These are phyloP conservation scores for Trichonephila inaurata DNA, from an alignment of 1,140 invertebrate species.

Conservation along the genomic window DNA sequence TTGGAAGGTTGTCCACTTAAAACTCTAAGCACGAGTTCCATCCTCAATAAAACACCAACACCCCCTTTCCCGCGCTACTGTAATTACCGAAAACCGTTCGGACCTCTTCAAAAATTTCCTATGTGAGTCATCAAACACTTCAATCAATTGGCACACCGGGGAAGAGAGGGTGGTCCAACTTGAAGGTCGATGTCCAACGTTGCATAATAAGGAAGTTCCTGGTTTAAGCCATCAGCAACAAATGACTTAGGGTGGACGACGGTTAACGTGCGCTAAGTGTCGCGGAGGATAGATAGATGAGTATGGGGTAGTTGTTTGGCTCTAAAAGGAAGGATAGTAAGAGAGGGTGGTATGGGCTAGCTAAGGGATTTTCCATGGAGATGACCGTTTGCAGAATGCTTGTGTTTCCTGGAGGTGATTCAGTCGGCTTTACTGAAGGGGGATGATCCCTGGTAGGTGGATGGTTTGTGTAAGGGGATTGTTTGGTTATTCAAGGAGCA, in stretches of 20 bases:
- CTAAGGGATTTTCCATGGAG: neutral
- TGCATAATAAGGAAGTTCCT: constrained; percentile 46
- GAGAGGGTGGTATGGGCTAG: neutral
- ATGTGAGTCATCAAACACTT: constrained; percentile 11
- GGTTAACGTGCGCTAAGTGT: neutral
- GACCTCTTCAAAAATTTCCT: constrained; percentile 23
- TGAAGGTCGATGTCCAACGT: constrained; percentile 10
- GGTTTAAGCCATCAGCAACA: constrained; percentile 47
- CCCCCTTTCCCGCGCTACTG: neutral
- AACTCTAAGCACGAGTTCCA: constrained; percentile 1
- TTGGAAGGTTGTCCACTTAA: constrained; percentile 10
- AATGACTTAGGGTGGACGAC: neutral
- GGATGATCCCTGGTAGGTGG: constrained; percentile 14
- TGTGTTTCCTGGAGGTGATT: neutral
- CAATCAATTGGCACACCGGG: neutral
- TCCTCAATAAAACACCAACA: constrained; percentile 4
- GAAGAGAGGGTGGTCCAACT: neutral
- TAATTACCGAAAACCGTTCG: constrained; percentile 29
- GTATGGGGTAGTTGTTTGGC: neutral
- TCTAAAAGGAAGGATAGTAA: neutral
- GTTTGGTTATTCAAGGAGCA: constrained; percentile 34
- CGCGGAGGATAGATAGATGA: neutral
- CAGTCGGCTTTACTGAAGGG: neutral
- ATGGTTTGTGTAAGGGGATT: constrained; percentile 29
- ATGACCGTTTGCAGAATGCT: constrained; percentile 17